A percentile compares a stretch with the other conserved stretches of the same genome.
Conservation (phyloP, 2,888 invertebrate genomes). For the Lutraria lutraria region DNA sequence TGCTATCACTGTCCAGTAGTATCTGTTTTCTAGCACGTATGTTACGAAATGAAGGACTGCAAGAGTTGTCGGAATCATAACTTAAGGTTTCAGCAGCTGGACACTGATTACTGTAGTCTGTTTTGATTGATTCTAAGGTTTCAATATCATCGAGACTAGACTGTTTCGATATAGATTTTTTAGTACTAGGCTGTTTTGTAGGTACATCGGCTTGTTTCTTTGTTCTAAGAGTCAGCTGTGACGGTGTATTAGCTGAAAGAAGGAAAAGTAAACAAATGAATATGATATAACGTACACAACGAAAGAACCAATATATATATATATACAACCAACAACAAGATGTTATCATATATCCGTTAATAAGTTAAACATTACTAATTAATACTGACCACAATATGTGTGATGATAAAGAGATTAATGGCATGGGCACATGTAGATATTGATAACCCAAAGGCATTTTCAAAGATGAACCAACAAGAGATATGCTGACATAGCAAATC, state of each 20-base stretch:
- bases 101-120: neutral
- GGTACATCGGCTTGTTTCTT: conserved; percentile 75
- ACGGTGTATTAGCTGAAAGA: conserved; percentile 78
- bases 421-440: too few species aligned
- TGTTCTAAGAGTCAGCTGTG: conserved; percentile 76
- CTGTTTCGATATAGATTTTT: neutral
- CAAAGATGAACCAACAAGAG: too few species aligned
- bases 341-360: neutral
- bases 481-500: too few species aligned
- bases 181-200: conserved; percentile 49
- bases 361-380: too few species aligned
- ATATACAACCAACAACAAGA: neutral
- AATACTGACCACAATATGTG: too few species aligned
- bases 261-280: neutral
- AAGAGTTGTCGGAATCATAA: neutral
- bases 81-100: neutral
- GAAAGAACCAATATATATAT: too few species aligned
- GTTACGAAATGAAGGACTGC: neutral
- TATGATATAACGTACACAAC: neutral
- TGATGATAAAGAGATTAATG: too few species aligned
- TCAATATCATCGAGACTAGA: conserved; percentile 31
- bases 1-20: conserved; percentile 36
- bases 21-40: neutral
- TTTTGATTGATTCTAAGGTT: conserved; percentile 11
- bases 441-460: too few species aligned